Evolutionary conservation across 2,888 invertebrate genomes (phyloP).

Genomic region (Allolobophora icterica): DNA sequence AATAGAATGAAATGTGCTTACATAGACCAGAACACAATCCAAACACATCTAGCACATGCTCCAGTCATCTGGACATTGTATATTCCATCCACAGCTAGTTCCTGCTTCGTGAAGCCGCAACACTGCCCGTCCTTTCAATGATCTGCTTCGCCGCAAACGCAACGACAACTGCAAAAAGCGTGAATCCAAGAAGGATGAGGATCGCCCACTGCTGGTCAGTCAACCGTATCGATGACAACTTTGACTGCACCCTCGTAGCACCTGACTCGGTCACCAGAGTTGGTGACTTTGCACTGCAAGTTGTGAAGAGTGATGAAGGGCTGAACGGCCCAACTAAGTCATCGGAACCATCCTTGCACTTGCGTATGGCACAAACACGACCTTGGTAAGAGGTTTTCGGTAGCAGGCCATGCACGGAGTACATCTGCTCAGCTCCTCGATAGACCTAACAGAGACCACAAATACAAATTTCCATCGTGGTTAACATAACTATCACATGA

Average conservation of each 20-base stretch:
- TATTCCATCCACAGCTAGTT: not conserved
- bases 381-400: slow-evolving; percentile 78
- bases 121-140: slow-evolving; percentile 46
- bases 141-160: slow-evolving; percentile 72
- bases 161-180: slow-evolving; percentile 72
- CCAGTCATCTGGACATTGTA: not conserved
- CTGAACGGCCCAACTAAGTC: slow-evolving; percentile 34
- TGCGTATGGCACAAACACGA: slow-evolving; percentile 78
- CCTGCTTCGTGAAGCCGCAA: not conserved
- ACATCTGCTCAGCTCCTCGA: slow-evolving; percentile 65
- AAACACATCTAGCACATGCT: not conserved
- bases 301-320: slow-evolving; percentile 30
- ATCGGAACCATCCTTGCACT: slow-evolving; percentile 67
- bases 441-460: slow-evolving; percentile 64
- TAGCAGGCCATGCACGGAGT: slow-evolving; percentile 74
- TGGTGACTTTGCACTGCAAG: not conserved
- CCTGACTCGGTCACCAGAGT: not conserved
- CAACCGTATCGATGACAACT: slow-evolving; percentile 56
- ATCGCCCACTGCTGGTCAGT: slow-evolving; percentile 74
- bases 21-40: not conserved
- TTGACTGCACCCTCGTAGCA: not conserved
- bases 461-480: slow-evolving; percentile 31
- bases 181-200: slow-evolving; percentile 72
- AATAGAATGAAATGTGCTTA: slow-evolving; percentile 17
- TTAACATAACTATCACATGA: slow-evolving; percentile 8